Base-by-base conservation (phyloP, 1,140 invertebrate species). In the Heterodera carotae region DNA sequence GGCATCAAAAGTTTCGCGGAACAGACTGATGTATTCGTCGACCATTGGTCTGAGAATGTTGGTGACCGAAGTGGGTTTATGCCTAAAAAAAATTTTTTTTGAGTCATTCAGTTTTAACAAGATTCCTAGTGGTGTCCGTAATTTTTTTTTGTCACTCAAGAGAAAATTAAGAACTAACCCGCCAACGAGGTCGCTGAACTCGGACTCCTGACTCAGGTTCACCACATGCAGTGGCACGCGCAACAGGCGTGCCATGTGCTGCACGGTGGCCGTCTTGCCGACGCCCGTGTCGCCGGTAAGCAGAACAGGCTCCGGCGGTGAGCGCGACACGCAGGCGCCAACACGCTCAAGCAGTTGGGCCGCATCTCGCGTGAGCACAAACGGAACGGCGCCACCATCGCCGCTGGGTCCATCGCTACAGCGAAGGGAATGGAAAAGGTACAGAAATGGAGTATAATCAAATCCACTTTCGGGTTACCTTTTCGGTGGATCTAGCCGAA, bases 171-270 rank as follows among this genome's bases (percentile, higher is more conserved):
- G 12, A 15, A 53, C 48, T 87, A 87, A 92, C 88, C 97, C 96
- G 83, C 97, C 97, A 1, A 99, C 89, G 15, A 99, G 90, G 90
- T 99, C 97, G 2, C 93, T 92, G 68, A 93, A 94, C 89, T 99
- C 96, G 82, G 94, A 97, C 88, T 99, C 96, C 88, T 99, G 96
- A 88, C 97, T 99, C 93, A 99, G 94, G 88, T 99, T 99, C n/a
- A 99, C 93, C 0, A 98, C 95, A 59, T 93, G 90, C 18, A 99
- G 89, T 93, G 80, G 94, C 91, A 18, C 93, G 92, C 90, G 81
- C 7, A 82, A 80, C 53, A 69, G 82, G 69, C 92, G 90, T 0
- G 96, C 94, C 27, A 99, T 89, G 88, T 93, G 95, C 87, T 99
- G 97, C 39, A 99, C 91, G 0, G 93, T 92, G n/a, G 94, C 94